Base-by-base conservation (phyloP, 2,888 invertebrate species). In the Silvanus unidentatus region DNA sequence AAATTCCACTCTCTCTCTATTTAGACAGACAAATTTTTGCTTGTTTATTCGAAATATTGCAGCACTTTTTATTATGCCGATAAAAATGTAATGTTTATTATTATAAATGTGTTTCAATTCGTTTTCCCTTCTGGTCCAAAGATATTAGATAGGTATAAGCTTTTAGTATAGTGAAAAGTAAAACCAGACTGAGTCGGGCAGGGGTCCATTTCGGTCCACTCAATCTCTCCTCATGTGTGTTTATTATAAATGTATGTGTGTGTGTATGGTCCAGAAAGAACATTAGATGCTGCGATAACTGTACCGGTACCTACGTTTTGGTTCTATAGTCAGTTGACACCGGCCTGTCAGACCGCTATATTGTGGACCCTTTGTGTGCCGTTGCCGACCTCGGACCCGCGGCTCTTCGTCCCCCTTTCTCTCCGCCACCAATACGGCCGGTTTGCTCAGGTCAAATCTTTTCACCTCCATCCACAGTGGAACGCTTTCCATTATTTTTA, bases 271-370 rank as follows among this genome's bases (percentile, higher is more conserved):
- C 56, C 57, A 56, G 54, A 50, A 51, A 52, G 40, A 46, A 53
- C 54, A 55, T 60, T 63, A 64, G 64, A 63, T 64, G 57, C 58
- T 57, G 62, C 52, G 64, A 64, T 64, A 64, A 62, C 52, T 54
- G 59, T 61, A 62, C 57, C 62, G 61, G 40, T 38, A 48, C 40
- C 39, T 32, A 50, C 52, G 52, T 54, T 52, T 57, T 53, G 54
- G 54, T 52, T 51, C 49, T 48, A 52, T 55, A 53, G 55, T 57
- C 58, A 53, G 63, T 63, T 64, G 65, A 64, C 64, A 63, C 63
- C 64, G 62, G 63, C 59, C 61, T 61, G 60, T 61, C 57, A 61
- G 55, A 55, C 57, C 53, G 54, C 54, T 50, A 54, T 50, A 54
- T 54, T 57, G 55, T 55, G 56, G 57, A 42, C 50, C 52, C 57